Evolutionary conservation across 2,888 invertebrate genomes (phyloP), one percentile per base, ranked within the genome.

Genomic region (Beris morrisii): DNA sequence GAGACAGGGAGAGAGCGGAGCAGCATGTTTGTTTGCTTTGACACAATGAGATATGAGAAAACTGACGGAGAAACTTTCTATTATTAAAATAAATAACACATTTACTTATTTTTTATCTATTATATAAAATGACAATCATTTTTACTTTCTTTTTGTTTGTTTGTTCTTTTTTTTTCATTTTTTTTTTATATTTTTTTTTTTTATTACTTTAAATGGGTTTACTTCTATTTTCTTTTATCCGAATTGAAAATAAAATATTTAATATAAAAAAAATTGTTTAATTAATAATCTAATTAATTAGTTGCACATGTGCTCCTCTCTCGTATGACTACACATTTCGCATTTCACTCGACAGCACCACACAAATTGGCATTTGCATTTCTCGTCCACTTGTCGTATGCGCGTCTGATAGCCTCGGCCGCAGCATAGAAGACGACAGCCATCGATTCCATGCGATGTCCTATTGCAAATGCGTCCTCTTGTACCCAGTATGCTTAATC

Each of bases 271-370:
- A 28, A 53, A 22, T 15, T 12, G 9, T 56, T 65, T 56, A 56
- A 65, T 65, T 56, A 56, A 65, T 50, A 61, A 28, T 22, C 55
- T 65, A 64, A 45, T 53, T 64, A 53, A 53, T 84, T 84, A 94
- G 82, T 94, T 94, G 83, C 94, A 94, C 75, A 91, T 89, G 77
- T 93, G 91, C 75, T 92, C 91, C 75, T 93, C 93, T 71, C 88
- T 86, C 75, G 88, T 88, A 74, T 87, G 88, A 71, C 87, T 85
- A 80, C 94, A 95, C 70, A 88, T 85, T 76, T 93, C 90, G 82
- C 95, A 95, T 74, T 89, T 88, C 3, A 95, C 94, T 71, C 88
- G 85, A 81, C 95, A 95, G 82, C 95, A 95, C 94, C 94, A 95
- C 68, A 92, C 91, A 78, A 95, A 95, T 72, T 89, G 87, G 79